A percentile compares a stretch with the other conserved stretches of the same genome.
phyloP scores from a whole-genome alignment of 1,140 invertebrate genomes.

The Thaumatotibia leucotreta region DNA sequence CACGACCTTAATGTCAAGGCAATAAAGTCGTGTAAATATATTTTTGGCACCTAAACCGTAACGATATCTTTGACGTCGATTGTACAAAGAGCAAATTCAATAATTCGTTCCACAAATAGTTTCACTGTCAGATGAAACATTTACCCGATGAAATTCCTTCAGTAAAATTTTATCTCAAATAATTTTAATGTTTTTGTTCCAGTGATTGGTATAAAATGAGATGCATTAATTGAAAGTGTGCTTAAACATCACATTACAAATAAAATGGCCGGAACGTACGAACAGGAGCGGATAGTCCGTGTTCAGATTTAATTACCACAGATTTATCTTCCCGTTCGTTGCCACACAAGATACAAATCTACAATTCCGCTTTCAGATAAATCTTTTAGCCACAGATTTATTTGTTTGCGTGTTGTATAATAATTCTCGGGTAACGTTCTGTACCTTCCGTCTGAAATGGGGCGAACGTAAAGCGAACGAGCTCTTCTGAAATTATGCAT shows the following conservation, averaged over 20 bases:
- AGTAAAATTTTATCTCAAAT: neutral
- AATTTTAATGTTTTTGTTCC: neutral
- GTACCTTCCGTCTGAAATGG: neutral
- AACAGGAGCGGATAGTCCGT: neutral
- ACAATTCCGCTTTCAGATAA: constrained; percentile 12
- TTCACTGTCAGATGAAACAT: neutral
- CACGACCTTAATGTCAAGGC: too few relatives aligned
- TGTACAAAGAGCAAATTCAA: neutral
- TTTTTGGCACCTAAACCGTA: too few relatives aligned
- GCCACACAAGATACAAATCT: constrained; percentile 12
- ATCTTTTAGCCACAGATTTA: constrained; percentile 13
- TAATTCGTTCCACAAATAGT: neutral
- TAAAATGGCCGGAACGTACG: neutral
- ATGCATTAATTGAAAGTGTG: neutral
- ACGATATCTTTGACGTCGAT: neutral
- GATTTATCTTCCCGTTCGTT: constrained; percentile 7
- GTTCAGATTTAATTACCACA: constrained; percentile 11
- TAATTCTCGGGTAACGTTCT: constrained; percentile 1
- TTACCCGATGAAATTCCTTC: neutral
- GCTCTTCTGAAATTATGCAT: neutral
- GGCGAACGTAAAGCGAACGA: neutral
- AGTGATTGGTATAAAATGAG: neutral
- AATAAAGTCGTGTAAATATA: too few relatives aligned
- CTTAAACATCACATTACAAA: neutral
- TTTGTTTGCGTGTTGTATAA: constrained; percentile 12